Conservation (phyloP, 2,113 vertebrate species). For the Sceloporus tristichus region DNA sequence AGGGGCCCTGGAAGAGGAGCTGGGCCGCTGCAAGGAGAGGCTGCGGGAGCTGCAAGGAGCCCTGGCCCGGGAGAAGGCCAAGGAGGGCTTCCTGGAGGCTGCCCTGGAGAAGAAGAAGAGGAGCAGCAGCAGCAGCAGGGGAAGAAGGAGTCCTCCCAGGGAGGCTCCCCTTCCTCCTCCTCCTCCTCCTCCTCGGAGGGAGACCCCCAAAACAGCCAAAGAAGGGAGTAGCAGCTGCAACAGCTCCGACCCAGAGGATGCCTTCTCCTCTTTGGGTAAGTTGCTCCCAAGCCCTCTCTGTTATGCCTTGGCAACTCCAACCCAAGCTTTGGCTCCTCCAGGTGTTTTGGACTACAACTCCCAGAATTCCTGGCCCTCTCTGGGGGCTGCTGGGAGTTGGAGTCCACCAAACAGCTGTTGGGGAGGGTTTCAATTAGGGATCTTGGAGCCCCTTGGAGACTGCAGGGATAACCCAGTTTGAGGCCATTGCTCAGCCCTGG, state of each 20-base stretch:
- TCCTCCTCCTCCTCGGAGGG: conserved; percentile 65
- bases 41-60: conserved; percentile 86
- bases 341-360: too few species aligned
- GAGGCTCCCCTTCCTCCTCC: too few species aligned
- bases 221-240: conserved; percentile 77
- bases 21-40: conserved; percentile 84
- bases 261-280: conserved; percentile 86
- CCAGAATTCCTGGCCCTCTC: background rate
- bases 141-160: conserved; percentile 8
- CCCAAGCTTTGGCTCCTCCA: too few species aligned
- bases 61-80: conserved; percentile 90
- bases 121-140: background rate
- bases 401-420: background rate
- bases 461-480: too few species aligned
- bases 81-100: conserved; percentile 90
- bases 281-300: too few species aligned
- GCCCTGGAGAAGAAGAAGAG: conserved; percentile 70
- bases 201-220: conserved; percentile 55
- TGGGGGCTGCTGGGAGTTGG: background rate
- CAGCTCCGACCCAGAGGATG: conserved; percentile 92
- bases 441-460: too few species aligned
- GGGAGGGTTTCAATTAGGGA: too few species aligned
- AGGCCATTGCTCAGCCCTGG: too few species aligned
- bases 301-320: too few species aligned
- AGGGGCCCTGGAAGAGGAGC: conserved; percentile 86